Percentiles rank a stretch among this genome's conserved stretches.
Conservation (phyloP, 1,140 invertebrate species). For the Bombyx mandarina region DNA sequence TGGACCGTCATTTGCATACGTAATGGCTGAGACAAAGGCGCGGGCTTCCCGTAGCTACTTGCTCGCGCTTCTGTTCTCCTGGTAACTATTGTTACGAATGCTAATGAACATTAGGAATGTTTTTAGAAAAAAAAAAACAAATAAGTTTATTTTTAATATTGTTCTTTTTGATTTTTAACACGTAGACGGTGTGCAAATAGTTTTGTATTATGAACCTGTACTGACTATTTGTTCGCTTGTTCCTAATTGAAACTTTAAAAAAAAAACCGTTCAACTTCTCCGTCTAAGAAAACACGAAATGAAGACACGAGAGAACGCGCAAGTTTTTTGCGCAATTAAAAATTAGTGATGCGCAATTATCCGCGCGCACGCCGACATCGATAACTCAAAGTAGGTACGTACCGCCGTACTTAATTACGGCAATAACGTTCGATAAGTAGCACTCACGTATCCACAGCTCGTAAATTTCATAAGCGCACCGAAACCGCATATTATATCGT, state of each 20-base stretch:
- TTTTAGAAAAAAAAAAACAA: neutral
- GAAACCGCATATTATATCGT: conserved; percentile 4
- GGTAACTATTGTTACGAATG: conserved; percentile 7
- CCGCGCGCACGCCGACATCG: neutral
- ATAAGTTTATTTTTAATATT: neutral
- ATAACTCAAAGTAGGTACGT: conserved; percentile 6
- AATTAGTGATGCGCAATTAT: conserved; percentile 6
- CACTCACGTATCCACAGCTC: conserved; percentile 4
- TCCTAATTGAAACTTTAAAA: too few relatives aligned
- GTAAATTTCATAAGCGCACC: conserved; percentile 7
- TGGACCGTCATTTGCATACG: conserved; percentile 6
- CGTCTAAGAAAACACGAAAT: too few relatives aligned
- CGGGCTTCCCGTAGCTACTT: conserved; percentile 4
- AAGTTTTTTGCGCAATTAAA: too few relatives aligned
- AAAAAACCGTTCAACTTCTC: too few relatives aligned
- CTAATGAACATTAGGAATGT: conserved; percentile 6
- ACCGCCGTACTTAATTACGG: conserved; percentile 1
- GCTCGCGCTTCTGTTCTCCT: conserved; percentile 6
- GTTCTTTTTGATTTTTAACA: too few relatives aligned
- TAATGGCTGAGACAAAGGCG: conserved; percentile 9
- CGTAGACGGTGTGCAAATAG: too few relatives aligned
- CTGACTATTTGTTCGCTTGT: too few relatives aligned
- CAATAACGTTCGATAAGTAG: conserved; percentile 4
- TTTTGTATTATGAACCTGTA: too few relatives aligned
- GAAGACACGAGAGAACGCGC: too few relatives aligned